Conservation (phyloP, 2,888 invertebrate species). For the Drosophila engyochracea region DNA sequence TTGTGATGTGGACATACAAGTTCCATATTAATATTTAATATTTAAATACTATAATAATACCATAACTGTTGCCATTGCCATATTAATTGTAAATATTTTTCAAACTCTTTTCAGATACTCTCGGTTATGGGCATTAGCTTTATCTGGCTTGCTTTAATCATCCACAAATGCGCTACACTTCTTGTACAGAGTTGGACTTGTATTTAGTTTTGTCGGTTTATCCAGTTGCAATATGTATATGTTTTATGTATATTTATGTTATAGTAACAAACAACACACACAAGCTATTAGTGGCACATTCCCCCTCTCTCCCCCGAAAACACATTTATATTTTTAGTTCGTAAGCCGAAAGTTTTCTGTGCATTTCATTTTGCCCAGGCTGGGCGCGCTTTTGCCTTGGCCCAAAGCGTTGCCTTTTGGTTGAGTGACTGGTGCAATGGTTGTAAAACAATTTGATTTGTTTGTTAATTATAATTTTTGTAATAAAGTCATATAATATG, state of each 20-base stretch:
- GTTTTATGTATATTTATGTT: conserved; percentile 51
- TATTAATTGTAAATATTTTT: background rate
- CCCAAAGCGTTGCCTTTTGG: conserved; percentile 33
- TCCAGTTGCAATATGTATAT: conserved; percentile 71
- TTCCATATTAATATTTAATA: background rate
- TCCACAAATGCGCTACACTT: conserved; percentile 41
- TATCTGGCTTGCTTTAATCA: conserved; percentile 49
- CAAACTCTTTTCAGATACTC: conserved; percentile 46
- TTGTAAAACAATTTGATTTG: conserved; percentile 65
- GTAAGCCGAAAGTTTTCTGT: conserved; percentile 58
- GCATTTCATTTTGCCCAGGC: conserved; percentile 32
- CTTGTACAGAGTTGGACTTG: conserved; percentile 65
- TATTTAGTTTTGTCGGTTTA: conserved; percentile 51
- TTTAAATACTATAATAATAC: background rate
- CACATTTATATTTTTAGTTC: conserved; percentile 49
- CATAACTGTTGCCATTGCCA: background rate
- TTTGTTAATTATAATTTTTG: conserved; percentile 71
- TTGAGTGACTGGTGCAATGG: conserved; percentile 40
- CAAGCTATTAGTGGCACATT: conserved; percentile 54
- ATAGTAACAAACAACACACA: conserved; percentile 20
- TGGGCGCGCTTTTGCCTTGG: conserved; percentile 48
- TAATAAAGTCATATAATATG: conserved; percentile 67
- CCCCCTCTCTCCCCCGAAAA: conserved; percentile 25
- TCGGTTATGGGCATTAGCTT: conserved; percentile 69
- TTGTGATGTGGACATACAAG: background rate